A percentile compares a stretch with the other conserved stretches of the same genome.
phyloP scores from a whole-genome alignment of 2,797 vertebrate genomes.

The Ctenosaura bakeri region DNA sequence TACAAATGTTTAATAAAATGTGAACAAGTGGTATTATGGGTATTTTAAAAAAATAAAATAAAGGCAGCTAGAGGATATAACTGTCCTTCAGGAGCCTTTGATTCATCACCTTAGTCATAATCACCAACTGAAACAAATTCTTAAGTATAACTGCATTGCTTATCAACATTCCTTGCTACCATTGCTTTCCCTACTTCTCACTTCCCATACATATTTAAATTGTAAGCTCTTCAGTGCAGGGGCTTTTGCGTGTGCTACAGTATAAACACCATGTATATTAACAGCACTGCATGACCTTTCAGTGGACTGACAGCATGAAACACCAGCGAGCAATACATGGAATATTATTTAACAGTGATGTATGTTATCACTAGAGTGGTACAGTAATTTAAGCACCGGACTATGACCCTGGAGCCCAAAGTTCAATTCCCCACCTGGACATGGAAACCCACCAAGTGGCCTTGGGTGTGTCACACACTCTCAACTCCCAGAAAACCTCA shows the following conservation, averaged over 20 bases:
- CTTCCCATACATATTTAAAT: slow-evolving; percentile 6
- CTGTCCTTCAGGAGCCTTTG: not conserved
- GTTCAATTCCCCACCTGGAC: no score
- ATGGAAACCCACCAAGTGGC: no score
- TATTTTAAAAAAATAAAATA: not conserved
- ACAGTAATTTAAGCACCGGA: no score
- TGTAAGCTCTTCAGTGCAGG: slow-evolving; percentile 22
- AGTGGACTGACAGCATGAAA: not conserved
- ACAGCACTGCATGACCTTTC: not conserved
- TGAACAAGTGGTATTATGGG: not conserved
- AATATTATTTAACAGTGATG: not conserved
- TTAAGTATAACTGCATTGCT: not conserved
- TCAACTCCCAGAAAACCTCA: no score
- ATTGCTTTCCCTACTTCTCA: not conserved
- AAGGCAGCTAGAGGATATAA: not conserved
- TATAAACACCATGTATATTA: not conserved
- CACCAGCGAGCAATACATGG: not conserved
- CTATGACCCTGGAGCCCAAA: no score
- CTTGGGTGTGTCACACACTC: no score
- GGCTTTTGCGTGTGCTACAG: not conserved
- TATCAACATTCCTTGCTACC: not conserved
- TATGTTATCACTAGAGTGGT: not conserved
- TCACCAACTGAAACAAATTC: not conserved
- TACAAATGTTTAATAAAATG: not conserved
- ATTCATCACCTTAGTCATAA: not conserved